Evolutionary conservation across 1,140 invertebrate genomes (phyloP).

Genomic region (Archivesica marissinica): DNA sequence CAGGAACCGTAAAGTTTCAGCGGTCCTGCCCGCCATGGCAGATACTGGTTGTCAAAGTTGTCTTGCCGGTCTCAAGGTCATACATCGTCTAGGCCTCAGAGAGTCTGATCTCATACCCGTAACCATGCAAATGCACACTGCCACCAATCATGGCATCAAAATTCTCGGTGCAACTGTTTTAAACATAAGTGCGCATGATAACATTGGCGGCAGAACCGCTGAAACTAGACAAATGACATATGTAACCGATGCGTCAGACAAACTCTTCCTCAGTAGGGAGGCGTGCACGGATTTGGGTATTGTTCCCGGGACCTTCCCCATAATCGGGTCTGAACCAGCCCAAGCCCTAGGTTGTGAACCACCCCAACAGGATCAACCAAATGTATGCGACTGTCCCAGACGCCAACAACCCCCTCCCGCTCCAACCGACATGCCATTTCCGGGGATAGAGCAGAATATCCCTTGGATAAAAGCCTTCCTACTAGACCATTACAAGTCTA

Average conservation of each 20-base stretch:
- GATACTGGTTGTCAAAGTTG: constrained; percentile 55
- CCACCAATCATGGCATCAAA: constrained; percentile 36
- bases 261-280: constrained; percentile 52
- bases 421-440: constrained; percentile 38
- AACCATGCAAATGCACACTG: constrained; percentile 55
- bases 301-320: constrained; percentile 17
- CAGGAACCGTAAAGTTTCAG: background rate
- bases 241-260: constrained; percentile 42
- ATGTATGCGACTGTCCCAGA: constrained; percentile 60
- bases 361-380: too few relatives aligned
- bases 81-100: constrained; percentile 18
- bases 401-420: constrained; percentile 49
- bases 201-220: background rate
- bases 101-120: constrained; percentile 57
- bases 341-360: too few relatives aligned
- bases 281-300: constrained; percentile 41
- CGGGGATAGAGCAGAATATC: constrained; percentile 42
- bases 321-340: background rate
- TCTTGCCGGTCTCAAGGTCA: constrained; percentile 37
- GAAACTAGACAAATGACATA: constrained; percentile 45
- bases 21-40: constrained; percentile 35
- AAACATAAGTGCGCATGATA: constrained; percentile 16
- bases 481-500: constrained; percentile 51
- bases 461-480: constrained; percentile 28
- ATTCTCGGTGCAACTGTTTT: constrained; percentile 54